Conservation (phyloP, 2,888 invertebrate genomes). For the Aleiodes leptofemur region DNA sequence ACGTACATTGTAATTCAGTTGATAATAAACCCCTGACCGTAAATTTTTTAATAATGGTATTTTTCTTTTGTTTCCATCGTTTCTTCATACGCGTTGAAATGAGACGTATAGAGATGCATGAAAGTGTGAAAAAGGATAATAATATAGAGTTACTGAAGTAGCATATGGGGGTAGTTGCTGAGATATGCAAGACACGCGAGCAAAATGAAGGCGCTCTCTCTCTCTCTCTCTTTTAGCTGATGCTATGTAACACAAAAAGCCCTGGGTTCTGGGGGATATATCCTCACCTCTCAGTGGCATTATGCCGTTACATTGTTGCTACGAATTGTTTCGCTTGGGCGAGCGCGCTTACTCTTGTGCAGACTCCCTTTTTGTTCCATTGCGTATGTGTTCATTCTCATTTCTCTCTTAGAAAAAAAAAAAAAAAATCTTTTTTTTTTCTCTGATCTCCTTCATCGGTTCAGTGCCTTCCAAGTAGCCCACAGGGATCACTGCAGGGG, state of each 20-base stretch:
- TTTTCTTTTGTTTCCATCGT: neutral
- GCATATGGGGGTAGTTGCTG: conserved; percentile 11
- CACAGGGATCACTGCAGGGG: conserved; percentile 35
- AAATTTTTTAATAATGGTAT: conserved; percentile 8
- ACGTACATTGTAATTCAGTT: neutral
- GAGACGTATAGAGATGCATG: conserved; percentile 61
- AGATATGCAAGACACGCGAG: conserved; percentile 49
- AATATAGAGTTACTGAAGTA: conserved; percentile 72
- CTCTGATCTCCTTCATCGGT: conserved; percentile 48
- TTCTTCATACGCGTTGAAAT: conserved; percentile 44
- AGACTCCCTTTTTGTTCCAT: conserved; percentile 45
- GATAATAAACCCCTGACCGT: neutral
- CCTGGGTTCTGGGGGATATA: conserved; percentile 35
- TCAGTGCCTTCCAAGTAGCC: conserved; percentile 50
- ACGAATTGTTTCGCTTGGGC: conserved; percentile 41
- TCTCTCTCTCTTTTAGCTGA: neutral
- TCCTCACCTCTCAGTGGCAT: conserved; percentile 41
- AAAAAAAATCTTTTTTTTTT: conserved; percentile 25
- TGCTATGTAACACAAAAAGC: conserved; percentile 35
- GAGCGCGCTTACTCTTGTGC: conserved; percentile 35
- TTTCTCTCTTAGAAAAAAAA: conserved; percentile 32
- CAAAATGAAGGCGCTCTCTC: conserved; percentile 28
- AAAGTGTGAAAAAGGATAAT: conserved; percentile 75
- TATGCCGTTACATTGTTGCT: conserved; percentile 52
- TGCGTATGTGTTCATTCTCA: conserved; percentile 42